A percentile compares a stretch with the other conserved stretches of the same genome.
These are phyloP conservation scores for Oryctes rhinoceros DNA, from an alignment of 1,140 invertebrate genomes.

Conservation along the genomic window DNA sequence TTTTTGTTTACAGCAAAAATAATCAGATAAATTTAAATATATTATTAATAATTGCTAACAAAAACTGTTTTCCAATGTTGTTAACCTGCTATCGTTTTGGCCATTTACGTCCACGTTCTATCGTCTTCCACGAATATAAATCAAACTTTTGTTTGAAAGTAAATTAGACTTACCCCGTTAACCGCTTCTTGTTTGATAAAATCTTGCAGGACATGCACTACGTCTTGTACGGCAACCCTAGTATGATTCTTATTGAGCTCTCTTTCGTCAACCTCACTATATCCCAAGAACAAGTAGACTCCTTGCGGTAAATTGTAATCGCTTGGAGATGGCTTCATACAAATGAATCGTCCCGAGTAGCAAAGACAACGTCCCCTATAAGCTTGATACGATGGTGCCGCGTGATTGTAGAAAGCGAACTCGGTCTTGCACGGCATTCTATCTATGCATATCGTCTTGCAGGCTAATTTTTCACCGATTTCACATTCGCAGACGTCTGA, in stretches of 20 bases:
- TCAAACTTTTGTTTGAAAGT: background rate
- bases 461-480: slow-evolving; percentile 77
- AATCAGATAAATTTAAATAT: too few relatives aligned
- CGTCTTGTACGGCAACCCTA: slow-evolving; percentile 80
- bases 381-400: slow-evolving; percentile 86
- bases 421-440: slow-evolving; percentile 84
- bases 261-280: slow-evolving; percentile 83
- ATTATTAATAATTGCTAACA: too few relatives aligned
- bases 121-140: background rate
- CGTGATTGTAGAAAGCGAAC: slow-evolving; percentile 88
- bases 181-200: slow-evolving; percentile 75
- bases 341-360: slow-evolving; percentile 89
- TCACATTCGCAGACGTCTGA: slow-evolving; percentile 84
- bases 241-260: slow-evolving; percentile 80
- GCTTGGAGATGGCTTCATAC: slow-evolving; percentile 84
- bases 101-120: too few relatives aligned
- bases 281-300: slow-evolving; percentile 86
- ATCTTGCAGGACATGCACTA: slow-evolving; percentile 79
- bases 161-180: slow-evolving; percentile 69
- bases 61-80: too few relatives aligned
- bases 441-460: slow-evolving; percentile 86
- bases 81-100: too few relatives aligned
- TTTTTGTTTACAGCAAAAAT: too few relatives aligned
- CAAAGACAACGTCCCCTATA: slow-evolving; percentile 87
- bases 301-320: slow-evolving; percentile 81